phyloP scores from a whole-genome alignment of 2,888 invertebrate species.

The Meandrusa payeni region DNA sequence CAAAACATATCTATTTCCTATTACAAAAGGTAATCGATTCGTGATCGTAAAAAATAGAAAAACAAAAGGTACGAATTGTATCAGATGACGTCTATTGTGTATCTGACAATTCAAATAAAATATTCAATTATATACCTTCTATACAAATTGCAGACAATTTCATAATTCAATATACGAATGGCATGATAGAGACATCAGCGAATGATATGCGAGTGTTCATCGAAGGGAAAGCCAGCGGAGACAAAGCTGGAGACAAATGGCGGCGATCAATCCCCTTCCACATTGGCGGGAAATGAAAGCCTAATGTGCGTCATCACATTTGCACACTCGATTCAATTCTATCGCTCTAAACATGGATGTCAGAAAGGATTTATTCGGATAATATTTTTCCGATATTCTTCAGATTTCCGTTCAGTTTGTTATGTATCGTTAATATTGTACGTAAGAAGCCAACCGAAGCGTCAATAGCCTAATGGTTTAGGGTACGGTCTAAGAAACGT shows the following conservation, averaged over 20 bases:
- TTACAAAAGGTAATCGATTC: too few species aligned
- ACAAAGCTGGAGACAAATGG: constrained; percentile 59
- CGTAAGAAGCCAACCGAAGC: too few species aligned
- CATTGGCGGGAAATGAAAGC: constrained; percentile 54
- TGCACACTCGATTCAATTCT: constrained; percentile 64
- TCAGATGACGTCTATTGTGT: too few species aligned
- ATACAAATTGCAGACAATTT: constrained; percentile 25
- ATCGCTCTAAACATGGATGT: constrained; percentile 32
- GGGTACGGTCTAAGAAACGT: too few species aligned
- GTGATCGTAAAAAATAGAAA: too few species aligned
- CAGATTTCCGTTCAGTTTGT: too few species aligned
- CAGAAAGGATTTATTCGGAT: constrained; percentile 26
- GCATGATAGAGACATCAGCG: constrained; percentile 40
- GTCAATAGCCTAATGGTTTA: too few species aligned
- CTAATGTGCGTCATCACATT: constrained; percentile 75
- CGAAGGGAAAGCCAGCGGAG: constrained; percentile 30
- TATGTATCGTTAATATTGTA: too few species aligned
- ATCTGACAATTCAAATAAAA: not conserved
- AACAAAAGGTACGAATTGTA: too few species aligned
- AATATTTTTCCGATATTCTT: too few species aligned
- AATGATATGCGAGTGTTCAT: constrained; percentile 34
- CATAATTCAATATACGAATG: constrained; percentile 40
- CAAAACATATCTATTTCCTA: too few species aligned
- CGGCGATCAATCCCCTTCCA: constrained; percentile 57
- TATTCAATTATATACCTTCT: not conserved